Percentiles rank a stretch among this genome's conserved stretches.
Conservation (phyloP, 2,888 invertebrate genomes). For the Melipona bicolor region DNA sequence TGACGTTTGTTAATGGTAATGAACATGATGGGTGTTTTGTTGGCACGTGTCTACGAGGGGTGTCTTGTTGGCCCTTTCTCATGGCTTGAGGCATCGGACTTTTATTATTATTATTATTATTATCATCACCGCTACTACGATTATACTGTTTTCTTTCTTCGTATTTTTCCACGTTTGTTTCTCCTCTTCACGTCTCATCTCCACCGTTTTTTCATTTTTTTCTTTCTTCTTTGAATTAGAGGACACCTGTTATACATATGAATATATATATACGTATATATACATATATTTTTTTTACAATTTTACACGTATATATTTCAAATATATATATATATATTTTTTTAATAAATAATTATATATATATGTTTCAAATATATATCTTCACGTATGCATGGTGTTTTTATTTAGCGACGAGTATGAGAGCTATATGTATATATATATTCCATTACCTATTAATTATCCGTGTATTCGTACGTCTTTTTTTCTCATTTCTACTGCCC, state of each 20-base stretch:
- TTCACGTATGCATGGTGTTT: conserved; percentile 81
- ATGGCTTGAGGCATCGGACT: conserved; percentile 77
- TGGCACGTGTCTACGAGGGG: conserved; percentile 78
- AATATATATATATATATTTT: conserved; percentile 47
- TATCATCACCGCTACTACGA: too few relatives aligned
- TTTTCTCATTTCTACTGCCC: conserved; percentile 31
- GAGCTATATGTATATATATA: conserved; percentile 67
- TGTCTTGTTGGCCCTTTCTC: conserved; percentile 67
- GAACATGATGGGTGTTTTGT: conserved; percentile 76
- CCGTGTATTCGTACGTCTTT: conserved; percentile 61
- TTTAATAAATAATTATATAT: conserved; percentile 28
- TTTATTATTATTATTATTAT: conserved; percentile 55
- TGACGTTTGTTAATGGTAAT: conserved; percentile 78
- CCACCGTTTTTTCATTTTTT: background rate
- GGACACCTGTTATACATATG: conserved; percentile 60
- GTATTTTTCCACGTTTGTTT: background rate
- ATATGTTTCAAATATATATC: conserved; percentile 59
- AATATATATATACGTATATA: conserved; percentile 58
- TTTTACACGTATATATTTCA: conserved; percentile 66
- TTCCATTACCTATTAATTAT: conserved; percentile 48
- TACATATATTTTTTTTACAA: conserved; percentile 20
- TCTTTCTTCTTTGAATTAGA: conserved; percentile 62
- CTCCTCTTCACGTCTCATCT: background rate
- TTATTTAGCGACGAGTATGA: conserved; percentile 79
- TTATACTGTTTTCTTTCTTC: background rate